Base-by-base conservation (phyloP, 2,113 vertebrate species). In the Pelecanoides urinatrix region DNA sequence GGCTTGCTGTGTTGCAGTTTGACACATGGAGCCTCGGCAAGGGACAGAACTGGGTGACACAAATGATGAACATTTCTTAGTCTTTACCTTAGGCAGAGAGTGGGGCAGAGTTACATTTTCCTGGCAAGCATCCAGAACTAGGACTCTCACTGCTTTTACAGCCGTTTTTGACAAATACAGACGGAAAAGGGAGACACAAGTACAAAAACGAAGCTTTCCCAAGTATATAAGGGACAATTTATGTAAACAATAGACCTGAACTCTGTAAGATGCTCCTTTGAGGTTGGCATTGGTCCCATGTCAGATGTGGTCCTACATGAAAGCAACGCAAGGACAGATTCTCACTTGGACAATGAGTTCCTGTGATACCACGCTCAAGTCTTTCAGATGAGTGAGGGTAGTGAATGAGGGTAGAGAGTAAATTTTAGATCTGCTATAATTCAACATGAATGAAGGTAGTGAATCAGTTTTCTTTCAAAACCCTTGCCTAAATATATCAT, bases 231-330 rank as follows among this genome's bases (percentile, higher is more conserved):
- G 23, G 30, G 76, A 19, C 50, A 55, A 9, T 26, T 22, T 13
- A 11, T 29, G 32, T 40, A 10, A 72, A 61, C 0, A 1, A 17
- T 12, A 32, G 30, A 67, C 52, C 40, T 8, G 2, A 58, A 22
- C 66, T 68, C 38, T 0, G 0, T 36, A 20, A 26, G 30, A 50
- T 2, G 6, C 17, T 56, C 25, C 42, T 88, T 23, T 61, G 26
- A 50, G 32, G 13, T 6, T 74, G 63, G 38, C 56, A 8, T 67
- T 30, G 52, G 15, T 67, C 59, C 42, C 11, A 0, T 13, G 22
- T 65, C 65, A 67, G 38, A 50, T 9, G 0, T 2, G 14, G 62
- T 79, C 62, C 44, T 38, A 18, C 0, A 0, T n/a, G 56, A n/a
- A 71, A 58, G 42, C 2, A 7, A 47, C 76, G n/a, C 14, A 9